Conservation (phyloP, 2,888 invertebrate genomes). For the Drosophila pseudotalamancana region DNA sequence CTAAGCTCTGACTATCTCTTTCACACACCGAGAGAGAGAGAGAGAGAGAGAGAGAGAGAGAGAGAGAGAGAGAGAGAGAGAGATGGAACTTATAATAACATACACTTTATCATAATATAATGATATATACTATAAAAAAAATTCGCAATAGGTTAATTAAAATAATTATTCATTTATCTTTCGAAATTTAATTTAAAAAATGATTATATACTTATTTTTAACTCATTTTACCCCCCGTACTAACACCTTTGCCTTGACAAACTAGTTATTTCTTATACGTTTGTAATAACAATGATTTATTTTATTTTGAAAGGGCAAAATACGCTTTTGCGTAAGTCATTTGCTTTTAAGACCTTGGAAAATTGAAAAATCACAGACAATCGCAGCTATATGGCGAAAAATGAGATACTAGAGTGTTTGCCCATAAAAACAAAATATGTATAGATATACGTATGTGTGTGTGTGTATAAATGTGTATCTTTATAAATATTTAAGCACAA, state of each 20-base stretch:
- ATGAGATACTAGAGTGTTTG: conserved; percentile 76
- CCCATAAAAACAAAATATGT: conserved; percentile 71
- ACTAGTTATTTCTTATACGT: conserved; percentile 14
- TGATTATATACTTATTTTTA: conserved; percentile 17
- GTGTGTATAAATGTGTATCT: conserved; percentile 29
- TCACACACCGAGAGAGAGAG: neutral
- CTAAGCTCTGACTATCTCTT: neutral
- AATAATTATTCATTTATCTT: conserved; percentile 11
- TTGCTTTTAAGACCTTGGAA: conserved; percentile 67
- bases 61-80: no score
- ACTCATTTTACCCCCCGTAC: conserved; percentile 24
- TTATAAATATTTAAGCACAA: conserved; percentile 63
- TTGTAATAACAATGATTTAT: conserved; percentile 24
- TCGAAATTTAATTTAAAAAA: conserved; percentile 4
- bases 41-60: neutral
- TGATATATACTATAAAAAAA: neutral
- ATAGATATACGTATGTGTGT: conserved; percentile 9
- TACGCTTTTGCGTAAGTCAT: conserved; percentile 47
- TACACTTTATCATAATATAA: no score
- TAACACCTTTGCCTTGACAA: conserved; percentile 42
- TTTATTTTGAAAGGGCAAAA: conserved; percentile 50
- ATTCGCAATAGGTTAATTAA: conserved; percentile 7
- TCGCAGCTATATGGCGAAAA: conserved; percentile 52
- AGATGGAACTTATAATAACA: no score
- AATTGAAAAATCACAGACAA: conserved; percentile 66